Evolutionary conservation across 2,888 invertebrate genomes (phyloP).

Genomic region (Heliconius aoede): DNA sequence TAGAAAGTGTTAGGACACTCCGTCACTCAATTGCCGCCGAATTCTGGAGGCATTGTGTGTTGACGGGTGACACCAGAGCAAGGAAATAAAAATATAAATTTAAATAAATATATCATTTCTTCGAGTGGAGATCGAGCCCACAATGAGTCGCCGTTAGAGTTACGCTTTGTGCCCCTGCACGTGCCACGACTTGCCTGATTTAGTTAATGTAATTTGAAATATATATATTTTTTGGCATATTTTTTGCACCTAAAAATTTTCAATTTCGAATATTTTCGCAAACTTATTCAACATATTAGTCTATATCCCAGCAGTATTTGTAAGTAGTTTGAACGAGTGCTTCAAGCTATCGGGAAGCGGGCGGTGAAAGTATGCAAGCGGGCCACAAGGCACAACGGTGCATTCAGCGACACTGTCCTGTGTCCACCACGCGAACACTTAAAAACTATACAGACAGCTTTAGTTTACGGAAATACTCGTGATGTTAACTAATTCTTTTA

Average conservation of each 20-base stretch:
- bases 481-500: no score
- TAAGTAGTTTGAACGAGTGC: slow-evolving; percentile 56
- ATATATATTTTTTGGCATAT: no score
- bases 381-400: slow-evolving; percentile 70
- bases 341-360: slow-evolving; percentile 70
- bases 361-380: slow-evolving; percentile 79
- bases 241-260: no score
- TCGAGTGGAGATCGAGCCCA: background rate
- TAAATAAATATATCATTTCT: background rate
- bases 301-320: slow-evolving; percentile 27
- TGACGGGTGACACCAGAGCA: no score
- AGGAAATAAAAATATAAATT: background rate
- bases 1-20: no score
- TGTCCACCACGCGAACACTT: slow-evolving; percentile 65
- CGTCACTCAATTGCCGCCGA: no score
- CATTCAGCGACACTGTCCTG: slow-evolving; percentile 74
- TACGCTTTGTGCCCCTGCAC: no score
- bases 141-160: no score
- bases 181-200: no score
- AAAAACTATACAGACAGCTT: slow-evolving; percentile 32
- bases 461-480: background rate
- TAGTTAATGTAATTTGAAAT: no score
- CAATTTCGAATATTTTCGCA: background rate
- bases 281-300: background rate
- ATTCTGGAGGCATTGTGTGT: no score